phyloP scores from a whole-genome alignment of 2,888 invertebrate genomes.

The Tinea trinotella region DNA sequence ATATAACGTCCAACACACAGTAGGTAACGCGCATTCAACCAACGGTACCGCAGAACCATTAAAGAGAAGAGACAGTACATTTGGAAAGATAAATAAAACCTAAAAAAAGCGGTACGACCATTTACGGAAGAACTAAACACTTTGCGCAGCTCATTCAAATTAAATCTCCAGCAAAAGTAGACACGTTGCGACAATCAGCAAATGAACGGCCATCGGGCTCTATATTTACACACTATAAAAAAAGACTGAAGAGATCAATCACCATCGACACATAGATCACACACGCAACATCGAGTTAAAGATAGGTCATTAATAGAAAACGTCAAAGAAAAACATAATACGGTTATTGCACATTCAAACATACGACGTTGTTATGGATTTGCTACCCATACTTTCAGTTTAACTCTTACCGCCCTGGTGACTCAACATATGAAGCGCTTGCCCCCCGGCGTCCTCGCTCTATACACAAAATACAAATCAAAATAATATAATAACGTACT shows the following conservation, averaged over 20 bases:
- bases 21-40: slow-evolving; percentile 47
- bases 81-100: slow-evolving; percentile 66
- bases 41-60: slow-evolving; percentile 48
- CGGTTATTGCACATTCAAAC: slow-evolving; percentile 70
- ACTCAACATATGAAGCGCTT: slow-evolving; percentile 90
- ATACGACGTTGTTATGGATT: slow-evolving; percentile 71
- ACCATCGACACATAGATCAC: slow-evolving; percentile 72
- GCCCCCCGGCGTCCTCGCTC: slow-evolving; percentile 94
- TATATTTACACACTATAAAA: slow-evolving; percentile 69
- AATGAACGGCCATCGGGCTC: slow-evolving; percentile 72
- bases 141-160: slow-evolving; percentile 45
- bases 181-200: slow-evolving; percentile 72
- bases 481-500: slow-evolving; percentile 71
- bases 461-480: slow-evolving; percentile 77
- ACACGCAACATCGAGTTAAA: slow-evolving; percentile 69
- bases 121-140: slow-evolving; percentile 69
- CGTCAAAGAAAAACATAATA: slow-evolving; percentile 71
- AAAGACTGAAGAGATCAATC: slow-evolving; percentile 56
- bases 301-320: slow-evolving; percentile 71
- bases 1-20: slow-evolving; percentile 1
- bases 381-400: slow-evolving; percentile 67
- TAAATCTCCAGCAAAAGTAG: slow-evolving; percentile 63
- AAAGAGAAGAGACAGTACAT: slow-evolving; percentile 61
- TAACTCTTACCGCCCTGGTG: slow-evolving; percentile 94
- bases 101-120: slow-evolving; percentile 64